Evolutionary conservation across 2,797 vertebrate species (phyloP).

Genomic region (Neopelma chrysocephalum): DNA sequence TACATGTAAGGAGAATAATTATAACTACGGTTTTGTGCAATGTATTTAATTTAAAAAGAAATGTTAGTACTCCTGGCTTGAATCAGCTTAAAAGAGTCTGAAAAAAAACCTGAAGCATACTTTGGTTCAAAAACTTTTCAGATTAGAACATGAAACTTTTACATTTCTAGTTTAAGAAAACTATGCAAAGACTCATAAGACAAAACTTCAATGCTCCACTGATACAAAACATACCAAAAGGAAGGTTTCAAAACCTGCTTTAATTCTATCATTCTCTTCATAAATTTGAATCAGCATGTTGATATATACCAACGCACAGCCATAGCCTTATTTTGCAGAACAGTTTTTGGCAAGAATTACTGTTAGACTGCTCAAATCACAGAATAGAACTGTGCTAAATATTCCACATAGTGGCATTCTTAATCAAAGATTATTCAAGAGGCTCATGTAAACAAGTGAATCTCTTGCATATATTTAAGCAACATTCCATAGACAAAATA

Average conservation of each 20-base stretch:
- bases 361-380: neutral
- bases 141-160: accelerated
- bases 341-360: neutral
- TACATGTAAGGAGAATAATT: neutral
- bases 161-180: neutral
- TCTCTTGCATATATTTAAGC: neutral
- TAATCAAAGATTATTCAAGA: neutral
- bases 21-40: neutral
- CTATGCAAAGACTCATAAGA: neutral
- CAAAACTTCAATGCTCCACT: neutral
- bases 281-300: neutral
- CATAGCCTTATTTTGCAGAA: neutral
- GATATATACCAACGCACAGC: neutral
- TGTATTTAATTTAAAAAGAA: neutral
- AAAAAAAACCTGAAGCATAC: neutral
- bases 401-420: neutral
- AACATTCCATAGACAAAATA: neutral
- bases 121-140: neutral
- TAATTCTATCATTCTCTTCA: neutral
- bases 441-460: neutral
- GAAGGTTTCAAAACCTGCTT: neutral
- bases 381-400: neutral
- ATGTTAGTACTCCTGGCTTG: neutral
- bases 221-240: neutral
- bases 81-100: neutral